Evolutionary conservation across 2,797 vertebrate species (phyloP), one percentile per base, ranked within the genome.

Genomic region (Sebastes diaconus): DNA sequence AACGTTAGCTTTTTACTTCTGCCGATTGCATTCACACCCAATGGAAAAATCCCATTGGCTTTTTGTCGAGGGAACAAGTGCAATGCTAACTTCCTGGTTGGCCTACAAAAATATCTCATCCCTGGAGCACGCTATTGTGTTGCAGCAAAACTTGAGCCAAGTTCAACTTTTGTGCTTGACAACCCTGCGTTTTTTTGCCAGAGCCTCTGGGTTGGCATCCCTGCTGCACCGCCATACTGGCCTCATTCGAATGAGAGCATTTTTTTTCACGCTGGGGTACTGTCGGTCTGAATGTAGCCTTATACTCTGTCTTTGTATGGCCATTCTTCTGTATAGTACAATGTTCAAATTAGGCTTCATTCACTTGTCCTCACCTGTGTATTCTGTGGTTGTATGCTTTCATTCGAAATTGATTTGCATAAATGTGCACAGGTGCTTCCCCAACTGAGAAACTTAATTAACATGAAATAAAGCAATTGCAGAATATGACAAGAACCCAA

Each of bases 401-500:
- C 20, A 65, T 71, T 75, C 5, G 2, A 29, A 75, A 70, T 5
- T 39, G 18, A 81, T 81, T 73, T 72, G 18, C 57, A 18, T 60
- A 42, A 54, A 55, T 60, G 39, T 11, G 36, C 36, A 42, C 42
- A 55, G 24, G 22, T 11, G 36, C 46, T 58, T 61, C 42, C 42
- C 20, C 34, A 10, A 16, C 24, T 46, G 54, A 79, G 66, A 70
- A 36, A 72, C 11, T 8, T 54, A 32, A 80, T 84, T 84, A 61
- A 50, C 29, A 27, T 65, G 36, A 13, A 80, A 75, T 58, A 69
- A 67, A 54, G 46, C 46, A 80, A 85, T 61, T 71, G 73, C 20
- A 22, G n/a, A 64, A 42, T 58, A 68, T 16, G 8, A 77, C n/a
- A 22, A 29, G n/a, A 61, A 63, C 20, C 46, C 65, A 79, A 27